Evolutionary conservation across 2,888 invertebrate species (phyloP), one percentile per base, ranked within the genome.

Genomic region (Ornithoptera alexandrae): DNA sequence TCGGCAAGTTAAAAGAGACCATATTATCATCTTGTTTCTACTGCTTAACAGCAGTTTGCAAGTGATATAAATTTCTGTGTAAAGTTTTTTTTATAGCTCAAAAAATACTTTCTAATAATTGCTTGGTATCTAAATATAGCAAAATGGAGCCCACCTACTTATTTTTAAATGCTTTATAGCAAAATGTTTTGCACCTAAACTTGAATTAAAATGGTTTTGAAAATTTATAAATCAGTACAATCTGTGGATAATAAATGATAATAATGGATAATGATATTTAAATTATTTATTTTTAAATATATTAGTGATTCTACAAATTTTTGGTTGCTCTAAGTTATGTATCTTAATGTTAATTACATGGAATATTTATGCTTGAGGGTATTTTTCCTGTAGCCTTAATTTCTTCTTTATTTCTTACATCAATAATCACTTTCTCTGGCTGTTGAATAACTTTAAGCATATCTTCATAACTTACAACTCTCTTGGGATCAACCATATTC

Each of bases 301-400:
- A 12, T 15, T 17, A 15, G 46, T 0, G 2, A 15, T 10, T 4
- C 46, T 3, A 46, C 15, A 50, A 50, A n/a, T n/a, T 56, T 56
- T n/a, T 20, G 6, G 56, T 1, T 46, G 46, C 46, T 46, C 0
- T 46, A 46, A 46, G 15, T 4, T 2, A 46, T 46, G 46, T 46
- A 15, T 46, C 46, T 56, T n/a, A 56, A 56, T 56, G n/a, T 20
- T 20, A 56, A 62, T 30, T 94, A 95, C 96, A 91, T 79, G 96
- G 96, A 83, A 97, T 96, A 81, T 96, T 96, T 69, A 96, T 95
- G 81, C 96, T 96, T 24, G 94, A 94, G 53, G 96, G 96, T 74
- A 97, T 94, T 81, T 92, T 89, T 5, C 97, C 96, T 39, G 95
- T 95, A 74, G 94, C 93, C 72, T 90, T 80, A 1, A 97, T 88